Evolutionary conservation across 1,140 invertebrate genomes (phyloP), one percentile per base, ranked within the genome.

Genomic region (Coenobita brevimanus): DNA sequence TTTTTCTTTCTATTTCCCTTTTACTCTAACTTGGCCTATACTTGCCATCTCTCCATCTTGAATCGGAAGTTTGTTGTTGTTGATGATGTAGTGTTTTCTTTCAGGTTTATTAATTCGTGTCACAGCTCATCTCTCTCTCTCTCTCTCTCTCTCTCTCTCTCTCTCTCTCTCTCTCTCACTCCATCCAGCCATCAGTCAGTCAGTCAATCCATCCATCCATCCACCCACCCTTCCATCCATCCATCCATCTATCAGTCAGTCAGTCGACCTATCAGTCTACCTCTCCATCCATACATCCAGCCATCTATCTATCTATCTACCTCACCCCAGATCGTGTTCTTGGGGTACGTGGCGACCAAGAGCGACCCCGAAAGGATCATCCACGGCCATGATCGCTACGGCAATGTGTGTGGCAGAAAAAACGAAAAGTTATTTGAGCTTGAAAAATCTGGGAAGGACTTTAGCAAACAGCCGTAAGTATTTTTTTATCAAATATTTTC

Each of bases 381-480:
- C 62, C 64, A 81, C 46, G 85, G 85, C 3, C 27, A 80, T 13
- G 85, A 87, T 8, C n/a, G 27, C 6, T 81, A 81, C 60, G 85
- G 85, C 46, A 87, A 87, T 30, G 85, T 87, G 6, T 87, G 85
- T 50, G 85, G 85, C 43, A 15, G 33, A 13, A 87, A 87, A 33
- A 87, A 87, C n/a, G 8, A 64, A 0, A 46, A 33, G 4, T 71
- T 71, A 43, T 43, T 73, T 27, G 30, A 57, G 3, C 41, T 87
- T 8, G 2, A 38, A 3, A 41, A 41, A 0, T 87, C 85, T 3
- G 85, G 85, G 4, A 33, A 81, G 46, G 64, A 87, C 78, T 87
- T 87, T 76, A 57, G 27, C 17, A 10, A 30, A 0, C 69, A 57
- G 13, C 75, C 75, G 85, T 87, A 50, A 81, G 85, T 81, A n/a